These are phyloP conservation scores for Cryptomyrus ogoouensis DNA, from an alignment of 2,113 vertebrate species.

Conservation along the genomic window DNA sequence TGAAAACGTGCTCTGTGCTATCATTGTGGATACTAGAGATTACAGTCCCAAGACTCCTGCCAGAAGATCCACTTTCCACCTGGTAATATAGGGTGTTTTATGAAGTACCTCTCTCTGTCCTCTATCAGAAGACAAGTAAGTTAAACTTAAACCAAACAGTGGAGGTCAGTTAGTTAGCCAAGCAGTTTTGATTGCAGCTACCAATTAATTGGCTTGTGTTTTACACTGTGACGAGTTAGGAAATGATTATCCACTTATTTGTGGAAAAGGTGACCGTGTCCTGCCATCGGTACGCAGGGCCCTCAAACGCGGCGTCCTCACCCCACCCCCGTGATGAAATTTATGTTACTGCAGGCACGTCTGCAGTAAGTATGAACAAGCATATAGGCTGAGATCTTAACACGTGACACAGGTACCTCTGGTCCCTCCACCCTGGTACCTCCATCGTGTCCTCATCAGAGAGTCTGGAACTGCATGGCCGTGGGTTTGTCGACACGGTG, in stretches of 20 bases:
- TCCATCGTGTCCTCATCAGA: neutral
- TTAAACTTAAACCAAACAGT: neutral
- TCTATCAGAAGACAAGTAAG: neutral
- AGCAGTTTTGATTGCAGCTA: neutral
- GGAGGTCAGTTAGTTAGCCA: neutral
- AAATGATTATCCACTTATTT: neutral
- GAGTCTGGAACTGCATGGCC: neutral
- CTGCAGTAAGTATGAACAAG: neutral
- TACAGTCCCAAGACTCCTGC: neutral
- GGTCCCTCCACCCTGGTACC: neutral
- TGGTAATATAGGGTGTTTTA: neutral
- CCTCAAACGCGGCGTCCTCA: neutral
- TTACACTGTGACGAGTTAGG: neutral
- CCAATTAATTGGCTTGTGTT: neutral
- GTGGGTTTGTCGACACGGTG: neutral
- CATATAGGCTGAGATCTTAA: neutral
- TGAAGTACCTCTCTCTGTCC: neutral
- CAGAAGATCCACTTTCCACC: neutral
- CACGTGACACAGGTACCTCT: neutral
- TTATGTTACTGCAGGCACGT: neutral
- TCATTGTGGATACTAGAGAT: neutral
- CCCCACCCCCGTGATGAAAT: neutral
- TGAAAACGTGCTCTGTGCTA: neutral
- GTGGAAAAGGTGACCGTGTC: neutral
- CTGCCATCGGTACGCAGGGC: neutral